phyloP scores from a whole-genome alignment of 2,113 vertebrate species.

The Arizona elegans region DNA sequence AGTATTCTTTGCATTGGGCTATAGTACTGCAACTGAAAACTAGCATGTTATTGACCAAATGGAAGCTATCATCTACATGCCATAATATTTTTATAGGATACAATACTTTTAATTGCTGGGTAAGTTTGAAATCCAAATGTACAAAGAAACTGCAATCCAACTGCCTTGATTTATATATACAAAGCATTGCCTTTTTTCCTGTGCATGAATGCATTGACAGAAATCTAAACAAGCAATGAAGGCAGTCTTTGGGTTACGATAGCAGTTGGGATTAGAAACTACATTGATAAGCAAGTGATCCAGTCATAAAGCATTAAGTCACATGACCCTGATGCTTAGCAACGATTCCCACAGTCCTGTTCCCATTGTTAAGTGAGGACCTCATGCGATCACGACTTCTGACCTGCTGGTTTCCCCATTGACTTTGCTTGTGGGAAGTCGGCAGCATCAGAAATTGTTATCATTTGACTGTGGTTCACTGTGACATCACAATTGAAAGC shows the following conservation, averaged over 20 bases:
- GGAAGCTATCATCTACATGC: neutral
- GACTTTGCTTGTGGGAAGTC: neutral
- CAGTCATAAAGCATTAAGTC: neutral
- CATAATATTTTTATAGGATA: neutral
- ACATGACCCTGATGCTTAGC: neutral
- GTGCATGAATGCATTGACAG: neutral
- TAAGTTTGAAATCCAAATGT: neutral
- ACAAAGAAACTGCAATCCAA: neutral
- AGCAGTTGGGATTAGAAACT: neutral
- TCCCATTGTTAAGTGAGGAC: neutral
- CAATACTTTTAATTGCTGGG: neutral
- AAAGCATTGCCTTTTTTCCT: neutral
- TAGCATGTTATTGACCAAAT: neutral
- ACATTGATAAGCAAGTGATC: neutral
- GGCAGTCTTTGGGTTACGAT: neutral
- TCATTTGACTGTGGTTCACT: neutral
- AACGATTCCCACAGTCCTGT: neutral
- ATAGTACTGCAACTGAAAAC: neutral
- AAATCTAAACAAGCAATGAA: neutral
- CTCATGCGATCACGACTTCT: neutral
- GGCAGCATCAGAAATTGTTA: neutral
- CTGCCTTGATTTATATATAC: neutral
- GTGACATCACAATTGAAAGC: neutral
- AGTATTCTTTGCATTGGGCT: neutral
- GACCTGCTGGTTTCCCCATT: neutral